Evolutionary conservation across 2,888 invertebrate species (phyloP).

Genomic region (Mythimna loreyi): DNA sequence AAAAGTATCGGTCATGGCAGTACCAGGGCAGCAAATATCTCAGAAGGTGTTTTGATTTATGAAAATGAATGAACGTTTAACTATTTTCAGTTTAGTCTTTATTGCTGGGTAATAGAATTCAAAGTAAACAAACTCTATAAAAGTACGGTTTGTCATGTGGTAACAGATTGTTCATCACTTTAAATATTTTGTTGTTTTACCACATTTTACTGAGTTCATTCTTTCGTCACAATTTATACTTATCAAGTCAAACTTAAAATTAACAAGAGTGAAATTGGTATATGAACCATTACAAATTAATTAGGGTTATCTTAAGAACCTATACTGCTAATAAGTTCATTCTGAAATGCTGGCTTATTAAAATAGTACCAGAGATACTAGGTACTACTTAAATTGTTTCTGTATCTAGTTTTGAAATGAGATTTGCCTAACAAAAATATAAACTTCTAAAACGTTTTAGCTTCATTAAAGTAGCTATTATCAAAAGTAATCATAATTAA

Average conservation of each 20-base stretch:
- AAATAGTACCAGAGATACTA: too few species aligned
- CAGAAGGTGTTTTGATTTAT: conserved; percentile 14
- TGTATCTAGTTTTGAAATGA: too few species aligned
- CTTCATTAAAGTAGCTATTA: neutral
- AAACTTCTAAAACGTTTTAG: neutral
- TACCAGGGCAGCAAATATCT: conserved; percentile 20
- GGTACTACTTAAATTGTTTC: too few species aligned
- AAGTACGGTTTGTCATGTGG: neutral
- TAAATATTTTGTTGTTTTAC: neutral
- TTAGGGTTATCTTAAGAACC: too few species aligned
- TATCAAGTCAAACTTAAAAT: neutral
- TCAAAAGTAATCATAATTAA: neutral
- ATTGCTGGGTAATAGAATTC: neutral
- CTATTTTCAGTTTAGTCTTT: neutral
- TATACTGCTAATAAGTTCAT: too few species aligned
- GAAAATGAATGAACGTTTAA: neutral
- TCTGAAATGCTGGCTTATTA: too few species aligned
- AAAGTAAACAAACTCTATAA: neutral
- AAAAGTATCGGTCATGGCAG: neutral
- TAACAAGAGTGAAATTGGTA: neutral
- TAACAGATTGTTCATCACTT: neutral
- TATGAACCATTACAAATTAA: neutral
- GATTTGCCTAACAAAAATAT: too few species aligned
- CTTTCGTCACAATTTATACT: neutral
- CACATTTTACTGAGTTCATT: too few species aligned